Base-by-base conservation (phyloP, 92 coral and sea anemone species). In the Bergia puertoricense region DNA sequence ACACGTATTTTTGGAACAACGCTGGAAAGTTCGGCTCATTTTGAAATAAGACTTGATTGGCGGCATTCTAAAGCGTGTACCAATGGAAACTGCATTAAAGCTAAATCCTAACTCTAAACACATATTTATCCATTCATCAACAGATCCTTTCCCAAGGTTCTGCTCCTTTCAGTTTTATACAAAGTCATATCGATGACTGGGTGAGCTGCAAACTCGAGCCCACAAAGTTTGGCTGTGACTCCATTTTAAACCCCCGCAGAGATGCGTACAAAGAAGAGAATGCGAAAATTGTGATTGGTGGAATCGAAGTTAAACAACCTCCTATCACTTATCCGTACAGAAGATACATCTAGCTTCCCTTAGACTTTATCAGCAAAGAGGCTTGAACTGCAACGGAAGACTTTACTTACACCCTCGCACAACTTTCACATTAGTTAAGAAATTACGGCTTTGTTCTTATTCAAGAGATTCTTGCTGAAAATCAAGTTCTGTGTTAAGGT, bases 141-240 rank as follows among this genome's bases (percentile, higher is more conserved):
- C 68, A 95, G 98, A 90, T 95, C 50, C 92, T 96, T 62, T 92
- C 94, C 37, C 97, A 96, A 84, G 99, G 99, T 13, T 92, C 96
- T 48, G 96, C 96, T 20, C 98, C 99, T 37, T 69, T 95, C 82
- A 90, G 94, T 84, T 96, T 91, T 79, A 90, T 96, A 77, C 91
- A 90, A 59, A 77, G 89, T 81, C 96, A 96, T 69, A 91, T 95
- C 76, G 76, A 94, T 37, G 91, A 92, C 67, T 96, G 90, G 92
- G 93, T 96, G 56, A 87, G 56, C 16, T 96, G 99, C 88, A 91
- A 95, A 72, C 71, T 71, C 82, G 85, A 92, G 18, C 76, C 88
- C n/a, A 89, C 73, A 6, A 74, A 77, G 13, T 59, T 89, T 57
- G 98, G 94, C 36, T 97, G 99, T 69, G 88, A 93, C 81, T 43